These are phyloP conservation scores for Entelurus aequoreus DNA, from an alignment of 2,113 vertebrate species.

Conservation along the genomic window DNA sequence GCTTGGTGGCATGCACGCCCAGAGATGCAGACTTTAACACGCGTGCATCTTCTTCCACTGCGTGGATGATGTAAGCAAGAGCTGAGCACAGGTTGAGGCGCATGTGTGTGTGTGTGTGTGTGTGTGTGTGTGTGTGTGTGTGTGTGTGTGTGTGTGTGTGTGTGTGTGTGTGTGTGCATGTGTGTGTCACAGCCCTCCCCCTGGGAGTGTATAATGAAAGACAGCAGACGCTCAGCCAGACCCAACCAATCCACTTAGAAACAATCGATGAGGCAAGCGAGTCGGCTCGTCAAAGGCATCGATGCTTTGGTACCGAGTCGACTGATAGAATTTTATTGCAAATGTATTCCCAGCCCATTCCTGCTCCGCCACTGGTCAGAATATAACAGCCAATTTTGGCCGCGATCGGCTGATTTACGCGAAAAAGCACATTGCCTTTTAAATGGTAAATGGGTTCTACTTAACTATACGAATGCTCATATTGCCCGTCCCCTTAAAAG, in stretches of 20 bases:
- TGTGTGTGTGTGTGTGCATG: constrained; percentile 29
- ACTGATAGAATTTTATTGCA: too few relatives aligned
- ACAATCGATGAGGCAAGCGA: constrained; percentile 32
- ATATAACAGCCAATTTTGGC: too few relatives aligned
- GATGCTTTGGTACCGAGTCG: too few relatives aligned
- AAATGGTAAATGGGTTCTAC: too few relatives aligned
- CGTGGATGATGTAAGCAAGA: constrained; percentile 54
- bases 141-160: constrained; percentile 35
- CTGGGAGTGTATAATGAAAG: constrained; percentile 63
- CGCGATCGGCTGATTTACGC: too few relatives aligned
- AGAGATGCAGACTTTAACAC: constrained; percentile 26
- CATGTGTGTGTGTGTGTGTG: constrained; percentile 32
- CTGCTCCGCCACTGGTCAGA: too few relatives aligned
- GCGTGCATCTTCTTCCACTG: constrained; percentile 39
- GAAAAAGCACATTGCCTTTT: too few relatives aligned
- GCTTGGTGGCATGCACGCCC: constrained; percentile 18
- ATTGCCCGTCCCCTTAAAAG: too few relatives aligned
- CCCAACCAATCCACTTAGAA: constrained; percentile 60
- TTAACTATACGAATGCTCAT: too few relatives aligned
- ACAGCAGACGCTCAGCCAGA: constrained; percentile 64
- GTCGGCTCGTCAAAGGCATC: neutral
- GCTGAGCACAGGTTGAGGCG: constrained; percentile 35
- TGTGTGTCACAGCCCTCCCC: constrained; percentile 54
- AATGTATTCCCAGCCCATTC: too few relatives aligned
- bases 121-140: constrained; percentile 32